Conservation (phyloP, 2,797 vertebrate species). For the Darevskia nairensis region DNA sequence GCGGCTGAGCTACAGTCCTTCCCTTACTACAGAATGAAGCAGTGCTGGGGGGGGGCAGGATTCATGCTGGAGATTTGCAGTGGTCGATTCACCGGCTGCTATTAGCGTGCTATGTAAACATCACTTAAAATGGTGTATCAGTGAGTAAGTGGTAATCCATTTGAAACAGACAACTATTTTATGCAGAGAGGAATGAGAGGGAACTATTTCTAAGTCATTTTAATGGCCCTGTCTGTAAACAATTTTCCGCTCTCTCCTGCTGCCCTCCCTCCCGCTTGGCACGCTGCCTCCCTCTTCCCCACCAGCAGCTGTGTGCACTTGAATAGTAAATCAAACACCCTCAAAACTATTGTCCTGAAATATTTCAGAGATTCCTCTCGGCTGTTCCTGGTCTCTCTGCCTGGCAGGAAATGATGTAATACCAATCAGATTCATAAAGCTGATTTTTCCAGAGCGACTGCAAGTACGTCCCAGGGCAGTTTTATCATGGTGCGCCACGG, state of each 20-base stretch:
- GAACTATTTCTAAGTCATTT: slow-evolving; percentile 60
- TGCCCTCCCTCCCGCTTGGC: slow-evolving; percentile 68
- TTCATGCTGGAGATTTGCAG: slow-evolving; percentile 22
- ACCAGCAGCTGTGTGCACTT: slow-evolving; percentile 73
- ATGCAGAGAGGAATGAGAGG: slow-evolving; percentile 34
- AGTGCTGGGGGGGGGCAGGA: background rate
- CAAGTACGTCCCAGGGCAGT: background rate
- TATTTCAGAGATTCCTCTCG: slow-evolving; percentile 69
- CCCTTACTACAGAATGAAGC: slow-evolving; percentile 25
- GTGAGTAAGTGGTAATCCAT: slow-evolving; percentile 55
- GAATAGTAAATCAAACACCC: slow-evolving; percentile 79
- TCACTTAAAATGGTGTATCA: slow-evolving; percentile 37
- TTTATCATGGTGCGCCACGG: no score
- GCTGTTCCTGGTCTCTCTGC: slow-evolving; percentile 62
- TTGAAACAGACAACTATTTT: slow-evolving; percentile 55
- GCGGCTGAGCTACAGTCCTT: no score
- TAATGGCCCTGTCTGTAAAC: slow-evolving; percentile 70
- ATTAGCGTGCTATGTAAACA: slow-evolving; percentile 27
- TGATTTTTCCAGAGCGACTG: background rate
- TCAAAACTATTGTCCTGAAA: slow-evolving; percentile 69
- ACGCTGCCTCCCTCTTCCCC: slow-evolving; percentile 50
- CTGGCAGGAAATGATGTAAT: slow-evolving; percentile 26
- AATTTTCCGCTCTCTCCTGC: slow-evolving; percentile 64
- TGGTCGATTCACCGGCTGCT: slow-evolving; percentile 41
- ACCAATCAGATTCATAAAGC: background rate